Evolutionary conservation across 2,888 invertebrate species (phyloP), one percentile per base, ranked within the genome.

Genomic region (Keiferia lycopersicella): DNA sequence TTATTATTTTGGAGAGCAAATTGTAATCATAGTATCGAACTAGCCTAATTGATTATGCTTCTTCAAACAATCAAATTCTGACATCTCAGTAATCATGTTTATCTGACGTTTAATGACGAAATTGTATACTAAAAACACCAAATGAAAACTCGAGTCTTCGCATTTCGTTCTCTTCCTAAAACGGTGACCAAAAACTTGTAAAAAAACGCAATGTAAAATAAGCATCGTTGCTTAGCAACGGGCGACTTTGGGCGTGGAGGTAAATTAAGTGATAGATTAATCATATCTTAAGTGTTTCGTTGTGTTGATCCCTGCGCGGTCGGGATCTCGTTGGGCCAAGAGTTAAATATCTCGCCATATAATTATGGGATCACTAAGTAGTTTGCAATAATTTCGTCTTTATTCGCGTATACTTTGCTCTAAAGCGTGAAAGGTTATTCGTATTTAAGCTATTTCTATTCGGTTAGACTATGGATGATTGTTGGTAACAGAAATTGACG

Each of bases 321-420:
- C 80, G 86, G 85, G 84, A 83, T 79, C 83, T 82, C 73, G 73
- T 87, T 81, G 89, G 89, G 88, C 89, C 89, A 89, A 88, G 88
- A 87, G 86, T 82, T 82, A 81, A 76, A 83, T 87, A 85, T 84
- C 85, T 87, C 86, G 22, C 30, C 30, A 56, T 77, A 79, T 71
- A 83, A 81, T 81, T 83, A 87, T 82, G 88, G 88, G 88, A 88
- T 82, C 88, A 89, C 83, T 82, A 51, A 76, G 83, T 87, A 87
- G 86, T 78, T 76, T 82, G 83, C 84, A 81, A 83, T 83, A 76
- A 77, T 78, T 82, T 80, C 69, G 71, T 68, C 64, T 70, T 66
- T 64, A 64, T 71, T 73, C 64, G 70, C 70, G 70, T 71, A 76
- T 80, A 74, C 68, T 78, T 79, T 81, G 48, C 48, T 30, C 30